Percentiles rank a stretch among this genome's conserved stretches.
phyloP scores from a whole-genome alignment of 1,140 invertebrate genomes.

The Drosophila insularis region DNA sequence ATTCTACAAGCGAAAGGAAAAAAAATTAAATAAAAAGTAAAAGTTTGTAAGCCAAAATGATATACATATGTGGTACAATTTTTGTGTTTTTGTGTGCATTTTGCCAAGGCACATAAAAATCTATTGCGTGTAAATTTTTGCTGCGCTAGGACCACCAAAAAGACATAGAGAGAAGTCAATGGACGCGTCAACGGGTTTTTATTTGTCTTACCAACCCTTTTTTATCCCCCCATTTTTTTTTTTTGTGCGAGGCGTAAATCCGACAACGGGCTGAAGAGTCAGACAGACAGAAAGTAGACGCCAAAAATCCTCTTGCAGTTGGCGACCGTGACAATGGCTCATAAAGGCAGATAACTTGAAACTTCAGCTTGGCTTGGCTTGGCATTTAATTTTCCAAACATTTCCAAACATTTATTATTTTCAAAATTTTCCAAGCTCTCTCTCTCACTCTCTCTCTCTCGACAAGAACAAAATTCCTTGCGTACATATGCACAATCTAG shows the following conservation, averaged over 20 bases:
- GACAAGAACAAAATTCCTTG: conserved; percentile 54
- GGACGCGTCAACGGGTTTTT: conserved; percentile 54
- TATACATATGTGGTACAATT: conserved; percentile 39
- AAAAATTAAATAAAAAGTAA: background rate
- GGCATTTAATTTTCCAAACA: conserved; percentile 56
- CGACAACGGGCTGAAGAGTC: conserved; percentile 25
- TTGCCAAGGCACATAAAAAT: conserved; percentile 74
- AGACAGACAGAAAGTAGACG: conserved; percentile 52
- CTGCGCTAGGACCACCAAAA: conserved; percentile 42
- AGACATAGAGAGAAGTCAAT: conserved; percentile 49
- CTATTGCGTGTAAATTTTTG: conserved; percentile 81
- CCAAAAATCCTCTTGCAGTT: conserved; percentile 65
- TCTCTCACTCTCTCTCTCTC: background rate
- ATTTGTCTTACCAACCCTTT: conserved; percentile 43
- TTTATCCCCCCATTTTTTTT: conserved; percentile 7
- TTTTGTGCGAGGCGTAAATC: conserved; percentile 31
- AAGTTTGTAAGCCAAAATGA: conserved; percentile 34
- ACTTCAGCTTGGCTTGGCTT: conserved; percentile 49
- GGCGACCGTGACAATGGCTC: conserved; percentile 75
- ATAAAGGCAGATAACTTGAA: conserved; percentile 67
- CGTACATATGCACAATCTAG: conserved; percentile 29
- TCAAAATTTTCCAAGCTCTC: conserved; percentile 31
- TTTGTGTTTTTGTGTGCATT: conserved; percentile 45
- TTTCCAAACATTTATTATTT: conserved; percentile 44
- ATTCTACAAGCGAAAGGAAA: conserved; percentile 53